Conservation (phyloP, 1,140 invertebrate genomes). For the Planococcus citri region DNA sequence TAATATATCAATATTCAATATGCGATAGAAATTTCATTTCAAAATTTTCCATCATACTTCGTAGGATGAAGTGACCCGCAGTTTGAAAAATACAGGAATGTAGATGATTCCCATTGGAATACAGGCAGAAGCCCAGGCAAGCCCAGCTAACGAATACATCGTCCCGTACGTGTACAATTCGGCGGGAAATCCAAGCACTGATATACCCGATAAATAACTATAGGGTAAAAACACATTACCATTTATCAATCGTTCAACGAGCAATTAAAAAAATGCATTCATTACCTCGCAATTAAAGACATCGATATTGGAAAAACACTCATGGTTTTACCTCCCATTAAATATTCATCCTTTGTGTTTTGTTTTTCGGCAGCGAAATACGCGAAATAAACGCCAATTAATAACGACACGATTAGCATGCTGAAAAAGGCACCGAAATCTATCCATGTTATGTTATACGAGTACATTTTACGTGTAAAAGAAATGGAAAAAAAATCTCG, state of each 20-base stretch:
- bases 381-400: constrained; percentile 69
- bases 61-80: constrained; percentile 70
- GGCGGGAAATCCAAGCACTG: constrained; percentile 72
- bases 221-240: too few species aligned
- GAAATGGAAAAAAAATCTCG: too few species aligned
- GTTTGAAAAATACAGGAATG: constrained; percentile 73
- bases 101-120: constrained; percentile 58
- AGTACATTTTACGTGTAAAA: not conserved
- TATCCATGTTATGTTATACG: not conserved
- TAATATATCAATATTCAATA: too few species aligned
- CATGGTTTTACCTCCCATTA: constrained; percentile 72
- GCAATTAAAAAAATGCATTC: not conserved
- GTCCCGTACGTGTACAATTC: constrained; percentile 84
- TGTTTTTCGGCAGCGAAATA: constrained; percentile 58
- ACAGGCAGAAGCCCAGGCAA: constrained; percentile 56
- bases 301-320: constrained; percentile 63
- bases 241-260: not conserved
- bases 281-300: constrained; percentile 62
- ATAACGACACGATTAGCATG: constrained; percentile 52
- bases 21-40: too few species aligned
- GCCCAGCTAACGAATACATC: constrained; percentile 54
- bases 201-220: constrained; percentile 83
- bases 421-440: constrained; percentile 55
- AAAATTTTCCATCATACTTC: constrained; percentile 44
- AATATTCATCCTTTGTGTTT: constrained; percentile 59